Percentiles rank a stretch among this genome's conserved stretches.
phyloP scores from a whole-genome alignment of 2,888 invertebrate species.

The Andrena flavipes region DNA sequence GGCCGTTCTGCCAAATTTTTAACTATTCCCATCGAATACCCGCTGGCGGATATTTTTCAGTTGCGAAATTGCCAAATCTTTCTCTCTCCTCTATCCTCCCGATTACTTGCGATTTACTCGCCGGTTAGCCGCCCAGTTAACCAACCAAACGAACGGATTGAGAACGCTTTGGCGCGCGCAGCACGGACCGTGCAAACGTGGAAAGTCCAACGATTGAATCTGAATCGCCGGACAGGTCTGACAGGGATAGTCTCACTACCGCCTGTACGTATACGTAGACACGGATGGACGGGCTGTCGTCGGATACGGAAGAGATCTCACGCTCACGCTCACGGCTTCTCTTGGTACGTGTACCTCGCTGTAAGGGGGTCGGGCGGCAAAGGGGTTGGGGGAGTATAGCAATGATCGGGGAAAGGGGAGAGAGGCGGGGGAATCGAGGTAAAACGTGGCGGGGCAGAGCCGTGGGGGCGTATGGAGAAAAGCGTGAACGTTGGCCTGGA shows the following conservation, averaged over 20 bases:
- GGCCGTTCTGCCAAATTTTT: too few relatives aligned
- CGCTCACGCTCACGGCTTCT: not conserved
- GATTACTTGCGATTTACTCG: too few relatives aligned
- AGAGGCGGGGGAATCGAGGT: constrained; percentile 17
- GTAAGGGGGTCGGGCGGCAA: not conserved
- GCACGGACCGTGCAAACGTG: not conserved
- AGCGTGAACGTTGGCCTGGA: constrained; percentile 16
- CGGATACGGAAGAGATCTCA: constrained; percentile 46
- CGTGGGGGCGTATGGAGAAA: constrained; percentile 32
- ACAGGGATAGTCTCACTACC: not conserved
- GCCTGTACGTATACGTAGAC: not conserved
- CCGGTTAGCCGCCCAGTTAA: too few relatives aligned
- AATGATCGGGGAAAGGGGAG: constrained; percentile 29
- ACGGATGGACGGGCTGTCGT: constrained; percentile 16
- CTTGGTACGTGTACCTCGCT: not conserved
- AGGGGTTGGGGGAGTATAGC: constrained; percentile 27
- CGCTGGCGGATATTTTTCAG: too few relatives aligned
- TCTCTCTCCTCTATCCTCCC: too few relatives aligned
- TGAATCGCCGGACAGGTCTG: constrained; percentile 16
- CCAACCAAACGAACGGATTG: not conserved
- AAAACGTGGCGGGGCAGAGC: constrained; percentile 36
- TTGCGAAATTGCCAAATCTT: too few relatives aligned
- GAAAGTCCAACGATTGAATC: not conserved
- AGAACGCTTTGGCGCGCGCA: not conserved
- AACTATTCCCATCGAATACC: too few relatives aligned